Evolutionary conservation across 2,113 vertebrate genomes (phyloP).

Genomic region (Platichthys flesus): DNA sequence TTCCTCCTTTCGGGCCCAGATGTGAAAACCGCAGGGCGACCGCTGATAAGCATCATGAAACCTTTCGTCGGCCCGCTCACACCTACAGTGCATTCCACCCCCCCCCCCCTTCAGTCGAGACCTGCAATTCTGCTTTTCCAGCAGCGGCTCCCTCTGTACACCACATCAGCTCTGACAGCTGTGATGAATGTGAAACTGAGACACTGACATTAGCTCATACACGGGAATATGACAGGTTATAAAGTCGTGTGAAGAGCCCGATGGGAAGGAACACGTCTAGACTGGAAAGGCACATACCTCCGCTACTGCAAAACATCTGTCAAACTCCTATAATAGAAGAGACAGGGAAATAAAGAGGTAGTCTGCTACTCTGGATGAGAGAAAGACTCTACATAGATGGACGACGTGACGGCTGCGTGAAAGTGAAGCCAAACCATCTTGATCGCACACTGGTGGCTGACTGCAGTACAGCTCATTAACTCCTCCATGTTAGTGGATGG

Average conservation of each 20-base stretch:
- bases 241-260: conserved; percentile 40
- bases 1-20: conserved; percentile 51
- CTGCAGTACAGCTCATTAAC: no score
- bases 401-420: no score
- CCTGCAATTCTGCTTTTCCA: conserved; percentile 59
- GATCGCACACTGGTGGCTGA: no score
- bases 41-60: conserved; percentile 54
- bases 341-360: conserved; percentile 28
- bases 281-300: neutral
- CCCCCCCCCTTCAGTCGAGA: conserved; percentile 28
- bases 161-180: conserved; percentile 66
- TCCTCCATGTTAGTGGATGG: no score
- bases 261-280: conserved; percentile 15
- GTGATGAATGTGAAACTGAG: conserved; percentile 65
- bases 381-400: no score
- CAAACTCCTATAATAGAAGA: neutral
- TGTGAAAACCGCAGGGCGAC: conserved; percentile 54
- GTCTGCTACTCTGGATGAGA: no score
- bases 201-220: conserved; percentile 38
- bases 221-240: conserved; percentile 45
- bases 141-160: conserved; percentile 44
- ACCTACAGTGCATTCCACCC: conserved; percentile 53
- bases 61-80: conserved; percentile 44
- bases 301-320: neutral
- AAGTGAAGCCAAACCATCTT: no score